Evolutionary conservation across 2,888 invertebrate genomes (phyloP).

Genomic region (Polydrusus pterygomalis): DNA sequence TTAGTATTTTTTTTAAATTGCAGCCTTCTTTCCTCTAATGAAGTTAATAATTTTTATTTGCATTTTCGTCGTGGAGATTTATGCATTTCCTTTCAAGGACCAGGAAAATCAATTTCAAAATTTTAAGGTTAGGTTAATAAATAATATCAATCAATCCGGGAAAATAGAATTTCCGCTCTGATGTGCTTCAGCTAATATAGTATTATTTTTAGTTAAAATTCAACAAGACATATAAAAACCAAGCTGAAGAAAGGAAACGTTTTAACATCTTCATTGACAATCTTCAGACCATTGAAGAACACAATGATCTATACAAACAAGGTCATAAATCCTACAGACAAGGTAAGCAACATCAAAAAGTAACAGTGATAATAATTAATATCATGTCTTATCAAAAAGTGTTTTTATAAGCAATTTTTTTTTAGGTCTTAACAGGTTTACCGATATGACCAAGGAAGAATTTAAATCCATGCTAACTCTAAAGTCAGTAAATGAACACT

Average conservation of each 20-base stretch:
- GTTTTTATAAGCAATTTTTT: not conserved
- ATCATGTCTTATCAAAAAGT: not conserved
- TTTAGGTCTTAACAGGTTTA: conserved; percentile 56
- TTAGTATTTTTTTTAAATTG: too few relatives aligned
- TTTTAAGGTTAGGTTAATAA: conserved; percentile 35
- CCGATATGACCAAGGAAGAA: conserved; percentile 58
- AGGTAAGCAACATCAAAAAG: not conserved
- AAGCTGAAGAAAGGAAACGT: conserved; percentile 54
- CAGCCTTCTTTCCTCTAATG: too few relatives aligned
- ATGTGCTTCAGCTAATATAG: too few relatives aligned
- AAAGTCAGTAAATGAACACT: not conserved
- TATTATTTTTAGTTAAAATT: not conserved
- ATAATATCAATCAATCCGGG: too few relatives aligned
- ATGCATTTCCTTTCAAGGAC: not conserved
- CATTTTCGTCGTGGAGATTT: too few relatives aligned
- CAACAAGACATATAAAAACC: conserved; percentile 48
- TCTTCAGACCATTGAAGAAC: conserved; percentile 49
- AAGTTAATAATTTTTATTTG: too few relatives aligned
- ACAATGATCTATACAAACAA: conserved; percentile 54
- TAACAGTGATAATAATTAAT: not conserved
- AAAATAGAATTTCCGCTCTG: too few relatives aligned
- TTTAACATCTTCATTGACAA: conserved; percentile 54
- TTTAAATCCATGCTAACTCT: conserved; percentile 44
- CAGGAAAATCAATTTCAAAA: conserved; percentile 25
- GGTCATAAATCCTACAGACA: conserved; percentile 39